phyloP scores from a whole-genome alignment of 2,113 vertebrate species.

The Limnothrissa miodon region DNA sequence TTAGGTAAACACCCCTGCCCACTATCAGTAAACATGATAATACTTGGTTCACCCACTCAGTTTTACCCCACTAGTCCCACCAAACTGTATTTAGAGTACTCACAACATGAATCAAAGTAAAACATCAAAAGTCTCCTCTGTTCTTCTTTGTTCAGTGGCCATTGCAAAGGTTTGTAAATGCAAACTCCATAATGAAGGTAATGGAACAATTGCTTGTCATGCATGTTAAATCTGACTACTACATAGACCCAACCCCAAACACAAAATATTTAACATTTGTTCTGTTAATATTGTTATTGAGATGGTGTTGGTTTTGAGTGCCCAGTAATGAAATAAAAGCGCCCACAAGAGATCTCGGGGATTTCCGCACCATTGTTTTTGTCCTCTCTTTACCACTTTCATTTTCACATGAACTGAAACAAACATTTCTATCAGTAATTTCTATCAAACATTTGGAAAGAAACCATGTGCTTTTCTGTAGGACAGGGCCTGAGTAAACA shows the following conservation, averaged over 20 bases:
- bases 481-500: neutral
- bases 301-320: neutral
- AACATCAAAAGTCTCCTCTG: neutral
- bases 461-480: neutral
- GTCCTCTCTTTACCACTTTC: no score
- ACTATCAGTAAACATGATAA: neutral
- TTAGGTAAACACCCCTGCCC: neutral
- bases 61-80: neutral
- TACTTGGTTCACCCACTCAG: neutral
- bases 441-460: neutral
- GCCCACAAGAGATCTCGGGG: neutral
- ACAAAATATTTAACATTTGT: neutral
- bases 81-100: no score
- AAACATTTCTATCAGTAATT: neutral
- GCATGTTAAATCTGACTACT: neutral
- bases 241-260: neutral
- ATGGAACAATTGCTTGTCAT: neutral
- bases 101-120: neutral
- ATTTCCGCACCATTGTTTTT: neutral
- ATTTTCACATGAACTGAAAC: neutral
- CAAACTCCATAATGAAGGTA: no score
- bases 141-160: no score
- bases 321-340: neutral
- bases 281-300: neutral
- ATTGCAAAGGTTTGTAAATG: no score